These are phyloP conservation scores for Trypoxylon attenuatum DNA, from an alignment of 2,888 invertebrate species.

Conservation along the genomic window DNA sequence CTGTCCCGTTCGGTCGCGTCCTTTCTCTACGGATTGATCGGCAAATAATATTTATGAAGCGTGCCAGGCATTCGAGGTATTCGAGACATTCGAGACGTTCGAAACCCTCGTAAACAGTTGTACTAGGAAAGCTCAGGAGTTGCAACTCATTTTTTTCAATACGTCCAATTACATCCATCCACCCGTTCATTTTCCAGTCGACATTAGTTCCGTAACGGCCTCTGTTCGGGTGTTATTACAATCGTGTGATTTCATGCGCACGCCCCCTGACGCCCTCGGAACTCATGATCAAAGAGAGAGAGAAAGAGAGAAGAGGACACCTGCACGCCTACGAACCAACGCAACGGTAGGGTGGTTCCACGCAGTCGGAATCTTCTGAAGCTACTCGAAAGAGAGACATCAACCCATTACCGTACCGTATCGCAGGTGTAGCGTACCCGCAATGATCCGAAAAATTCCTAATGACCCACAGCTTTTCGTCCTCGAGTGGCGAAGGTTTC, in stretches of 20 bases:
- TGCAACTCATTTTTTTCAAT: constrained; percentile 35
- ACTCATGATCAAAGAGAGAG: too few species aligned
- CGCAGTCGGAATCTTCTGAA: not conserved
- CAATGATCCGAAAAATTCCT: constrained; percentile 2
- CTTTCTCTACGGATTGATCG: too few species aligned
- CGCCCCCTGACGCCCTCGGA: constrained; percentile 28
- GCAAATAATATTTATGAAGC: too few species aligned
- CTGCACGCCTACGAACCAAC: constrained; percentile 22
- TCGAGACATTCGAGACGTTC: too few species aligned
- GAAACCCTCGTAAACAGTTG: too few species aligned
- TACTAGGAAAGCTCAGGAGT: too few species aligned
- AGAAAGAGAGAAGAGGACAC: constrained; percentile 32
- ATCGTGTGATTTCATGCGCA: constrained; percentile 55
- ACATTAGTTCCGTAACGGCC: constrained; percentile 26
- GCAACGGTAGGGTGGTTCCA: constrained; percentile 1
- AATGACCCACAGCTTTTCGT: not conserved
- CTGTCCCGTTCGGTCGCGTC: too few species aligned
- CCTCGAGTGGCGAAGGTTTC: not conserved
- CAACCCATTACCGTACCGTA: constrained; percentile 4
- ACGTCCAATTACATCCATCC: constrained; percentile 43
- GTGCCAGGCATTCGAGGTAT: too few species aligned
- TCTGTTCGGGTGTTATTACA: constrained; percentile 44
- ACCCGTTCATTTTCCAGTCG: constrained; percentile 24
- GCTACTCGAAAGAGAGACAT: not conserved
- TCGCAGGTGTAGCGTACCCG: constrained; percentile 9